Percentiles rank a stretch among this genome's conserved stretches.
These are phyloP conservation scores for Hippocampus zosterae DNA, from an alignment of 2,113 vertebrate genomes.

Conservation along the genomic window DNA sequence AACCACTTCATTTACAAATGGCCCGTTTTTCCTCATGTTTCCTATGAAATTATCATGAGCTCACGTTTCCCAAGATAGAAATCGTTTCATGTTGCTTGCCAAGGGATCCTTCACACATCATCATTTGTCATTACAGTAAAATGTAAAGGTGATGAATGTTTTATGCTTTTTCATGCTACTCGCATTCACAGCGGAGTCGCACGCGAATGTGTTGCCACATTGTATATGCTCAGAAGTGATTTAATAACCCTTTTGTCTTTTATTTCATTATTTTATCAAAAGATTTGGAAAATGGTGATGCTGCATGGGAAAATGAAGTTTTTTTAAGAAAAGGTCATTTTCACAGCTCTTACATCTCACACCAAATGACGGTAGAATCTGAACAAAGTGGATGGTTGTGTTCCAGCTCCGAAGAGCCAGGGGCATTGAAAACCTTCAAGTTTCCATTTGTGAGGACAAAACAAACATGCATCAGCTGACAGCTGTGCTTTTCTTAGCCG, in stretches of 20 bases:
- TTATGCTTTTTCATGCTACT: constrained; percentile 21
- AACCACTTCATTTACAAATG: not conserved
- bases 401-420: constrained; percentile 2
- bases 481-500: constrained; percentile 68
- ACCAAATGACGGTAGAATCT: constrained; percentile 7
- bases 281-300: constrained; percentile 2
- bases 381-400: constrained; percentile 9
- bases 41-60: not conserved
- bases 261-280: not conserved
- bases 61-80: not conserved
- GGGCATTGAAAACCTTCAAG: constrained; percentile 20
- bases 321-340: not conserved
- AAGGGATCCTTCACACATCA: constrained; percentile 2
- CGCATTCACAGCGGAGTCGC: constrained; percentile 7
- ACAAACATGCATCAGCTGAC: constrained; percentile 67
- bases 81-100: constrained; percentile 4
- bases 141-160: constrained; percentile 28
- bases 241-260: not conserved
- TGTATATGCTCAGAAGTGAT: not conserved
- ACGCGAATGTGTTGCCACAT: not conserved
- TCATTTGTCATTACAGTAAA: constrained; percentile 5
- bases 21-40: not conserved
- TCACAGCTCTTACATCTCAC: constrained; percentile 7
- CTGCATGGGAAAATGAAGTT: not conserved
- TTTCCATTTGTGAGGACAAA: constrained; percentile 55